phyloP scores from a whole-genome alignment of 1,140 invertebrate genomes.

The Aphaenogaster ashmeadi region DNA sequence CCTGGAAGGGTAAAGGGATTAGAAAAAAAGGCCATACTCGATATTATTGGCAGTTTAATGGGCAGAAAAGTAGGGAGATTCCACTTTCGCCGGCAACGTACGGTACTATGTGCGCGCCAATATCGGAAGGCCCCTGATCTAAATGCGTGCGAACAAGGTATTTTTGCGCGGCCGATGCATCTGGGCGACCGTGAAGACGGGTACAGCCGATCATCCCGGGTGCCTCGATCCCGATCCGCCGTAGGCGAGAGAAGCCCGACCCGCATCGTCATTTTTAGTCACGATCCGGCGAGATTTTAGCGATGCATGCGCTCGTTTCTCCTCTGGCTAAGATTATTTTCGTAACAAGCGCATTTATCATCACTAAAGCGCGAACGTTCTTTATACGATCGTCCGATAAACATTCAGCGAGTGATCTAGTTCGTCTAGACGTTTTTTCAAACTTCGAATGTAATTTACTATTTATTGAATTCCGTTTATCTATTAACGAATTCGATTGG shows the following conservation, averaged over 20 bases:
- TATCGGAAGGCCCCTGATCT: slow-evolving; percentile 23
- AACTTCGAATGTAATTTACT: not conserved
- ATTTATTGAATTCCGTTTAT: not conserved
- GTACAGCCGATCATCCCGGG: slow-evolving; percentile 55
- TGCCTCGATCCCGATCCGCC: slow-evolving; percentile 64
- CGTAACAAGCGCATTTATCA: slow-evolving; percentile 63
- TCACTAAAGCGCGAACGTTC: not conserved
- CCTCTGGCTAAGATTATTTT: slow-evolving; percentile 46
- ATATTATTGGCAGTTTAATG: not conserved
- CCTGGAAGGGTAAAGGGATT: not conserved
- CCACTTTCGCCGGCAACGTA: not conserved
- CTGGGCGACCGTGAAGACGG: slow-evolving; percentile 68
- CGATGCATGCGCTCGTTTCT: slow-evolving; percentile 27
- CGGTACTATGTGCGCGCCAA: not conserved
- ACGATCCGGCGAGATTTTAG: slow-evolving; percentile 59
- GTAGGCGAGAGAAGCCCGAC: slow-evolving; percentile 57
- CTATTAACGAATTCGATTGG: not conserved
- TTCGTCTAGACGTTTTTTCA: not conserved
- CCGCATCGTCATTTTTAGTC: slow-evolving; percentile 74
- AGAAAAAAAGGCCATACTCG: not conserved
- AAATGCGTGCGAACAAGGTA: slow-evolving; percentile 7
- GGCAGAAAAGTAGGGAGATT: not conserved
- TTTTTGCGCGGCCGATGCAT: slow-evolving; percentile 38
- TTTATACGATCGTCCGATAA: not conserved
- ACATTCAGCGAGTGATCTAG: not conserved